phyloP scores from a whole-genome alignment of 2,888 invertebrate genomes.

The Leptogaster cylindrica region DNA sequence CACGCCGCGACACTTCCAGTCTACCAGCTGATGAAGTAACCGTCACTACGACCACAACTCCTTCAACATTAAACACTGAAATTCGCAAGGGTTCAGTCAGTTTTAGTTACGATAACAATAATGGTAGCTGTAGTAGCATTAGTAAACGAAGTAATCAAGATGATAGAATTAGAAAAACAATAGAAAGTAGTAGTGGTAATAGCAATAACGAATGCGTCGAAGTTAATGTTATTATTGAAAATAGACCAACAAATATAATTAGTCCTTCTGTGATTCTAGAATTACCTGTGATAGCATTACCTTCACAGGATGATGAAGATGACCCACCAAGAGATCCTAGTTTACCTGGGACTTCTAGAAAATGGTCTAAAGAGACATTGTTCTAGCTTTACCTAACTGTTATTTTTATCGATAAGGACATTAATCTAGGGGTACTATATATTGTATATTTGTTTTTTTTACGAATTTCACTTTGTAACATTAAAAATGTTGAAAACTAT shows the following conservation, averaged over 20 bases:
- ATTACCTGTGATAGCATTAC: conserved; percentile 60
- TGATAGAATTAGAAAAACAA: conserved; percentile 40
- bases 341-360: conserved; percentile 59
- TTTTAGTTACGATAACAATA: conserved; percentile 48
- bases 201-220: conserved; percentile 47
- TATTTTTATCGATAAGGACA: neutral
- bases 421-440: neutral
- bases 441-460: neutral
- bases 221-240: conserved; percentile 47
- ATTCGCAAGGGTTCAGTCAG: conserved; percentile 44
- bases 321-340: conserved; percentile 56
- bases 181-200: conserved; percentile 41
- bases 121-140: conserved; percentile 44
- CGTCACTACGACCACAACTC: conserved; percentile 23
- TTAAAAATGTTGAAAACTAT: neutral
- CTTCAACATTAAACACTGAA: conserved; percentile 35
- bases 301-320: conserved; percentile 51
- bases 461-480: conserved; percentile 4
- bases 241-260: conserved; percentile 45
- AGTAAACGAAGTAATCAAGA: conserved; percentile 40
- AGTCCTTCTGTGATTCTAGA: conserved; percentile 59
- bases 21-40: conserved; percentile 12
- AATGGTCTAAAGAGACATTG: conserved; percentile 79
- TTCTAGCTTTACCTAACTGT: conserved; percentile 65
- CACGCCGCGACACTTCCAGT: conserved; percentile 11